phyloP scores from a whole-genome alignment of 2,113 vertebrate genomes.

The Hippocampus mohnikei region DNA sequence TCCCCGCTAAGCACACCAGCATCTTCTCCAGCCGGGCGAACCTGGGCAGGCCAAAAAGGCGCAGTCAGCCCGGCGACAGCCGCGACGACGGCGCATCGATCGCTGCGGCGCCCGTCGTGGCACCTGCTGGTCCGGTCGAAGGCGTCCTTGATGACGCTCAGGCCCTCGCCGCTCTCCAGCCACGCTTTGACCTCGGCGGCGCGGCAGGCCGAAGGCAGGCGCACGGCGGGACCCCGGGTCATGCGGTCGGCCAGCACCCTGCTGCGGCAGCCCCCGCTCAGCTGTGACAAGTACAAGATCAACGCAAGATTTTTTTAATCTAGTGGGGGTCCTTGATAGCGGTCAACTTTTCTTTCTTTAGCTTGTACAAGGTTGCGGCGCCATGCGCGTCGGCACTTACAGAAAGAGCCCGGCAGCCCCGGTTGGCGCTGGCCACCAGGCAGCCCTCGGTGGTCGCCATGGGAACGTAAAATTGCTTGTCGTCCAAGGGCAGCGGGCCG shows the following conservation, averaged over 20 bases:
- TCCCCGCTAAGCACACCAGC: conserved; percentile 81
- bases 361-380: neutral
- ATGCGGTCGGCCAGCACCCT: conserved; percentile 88
- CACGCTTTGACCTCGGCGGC: conserved; percentile 92
- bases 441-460: conserved; percentile 97
- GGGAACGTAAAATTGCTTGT: conserved; percentile 85
- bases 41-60: conserved; percentile 53
- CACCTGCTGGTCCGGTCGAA: conserved; percentile 95
- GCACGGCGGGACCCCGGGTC: conserved; percentile 91
- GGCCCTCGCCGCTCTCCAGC: conserved; percentile 86
- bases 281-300: conserved; percentile 55
- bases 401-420: conserved; percentile 89
- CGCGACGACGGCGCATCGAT: neutral
- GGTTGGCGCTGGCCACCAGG: conserved; percentile 92
- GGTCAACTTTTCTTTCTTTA: too few species aligned
- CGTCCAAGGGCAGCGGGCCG: conserved; percentile 86
- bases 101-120: conserved; percentile 1
- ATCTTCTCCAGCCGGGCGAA: conserved; percentile 91
- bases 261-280: conserved; percentile 86
- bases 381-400: conserved; percentile 68
- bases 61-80: neutral
- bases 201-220: conserved; percentile 86
- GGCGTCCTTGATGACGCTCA: conserved; percentile 80
- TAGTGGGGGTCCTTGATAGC: too few species aligned
- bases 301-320: too few species aligned